Conservation (phyloP, 2,797 vertebrate genomes). For the Rhabdophis nuchalis region DNA sequence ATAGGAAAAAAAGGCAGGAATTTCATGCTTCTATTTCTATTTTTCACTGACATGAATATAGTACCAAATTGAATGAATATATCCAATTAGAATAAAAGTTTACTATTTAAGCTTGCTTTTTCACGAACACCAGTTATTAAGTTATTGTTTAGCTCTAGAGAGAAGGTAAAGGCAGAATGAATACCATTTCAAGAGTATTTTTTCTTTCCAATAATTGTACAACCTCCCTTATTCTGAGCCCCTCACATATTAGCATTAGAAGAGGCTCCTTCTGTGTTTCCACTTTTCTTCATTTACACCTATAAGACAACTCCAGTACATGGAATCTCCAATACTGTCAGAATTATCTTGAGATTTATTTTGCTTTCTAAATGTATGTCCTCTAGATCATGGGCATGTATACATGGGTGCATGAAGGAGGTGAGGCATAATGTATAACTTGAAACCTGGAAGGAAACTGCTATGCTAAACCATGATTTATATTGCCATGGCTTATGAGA, state of each 20-base stretch:
- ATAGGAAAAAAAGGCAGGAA: background rate
- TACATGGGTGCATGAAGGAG: background rate
- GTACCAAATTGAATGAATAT: background rate
- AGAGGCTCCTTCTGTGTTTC: too few species aligned
- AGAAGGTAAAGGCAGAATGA: background rate
- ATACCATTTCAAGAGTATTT: background rate
- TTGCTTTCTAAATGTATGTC: too few species aligned
- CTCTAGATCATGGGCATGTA: background rate
- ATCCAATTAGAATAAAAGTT: background rate
- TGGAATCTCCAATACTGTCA: background rate
- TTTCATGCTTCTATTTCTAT: background rate
- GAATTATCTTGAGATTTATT: background rate
- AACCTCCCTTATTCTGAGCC: background rate
- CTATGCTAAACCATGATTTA: background rate
- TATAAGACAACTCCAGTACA: background rate
- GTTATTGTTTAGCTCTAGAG: background rate
- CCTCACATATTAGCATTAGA: background rate
- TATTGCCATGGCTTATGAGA: background rate
- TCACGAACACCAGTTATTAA: background rate
- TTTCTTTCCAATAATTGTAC: background rate
- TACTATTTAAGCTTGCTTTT: background rate
- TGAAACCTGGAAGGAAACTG: background rate
- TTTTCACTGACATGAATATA: background rate
- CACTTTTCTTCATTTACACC: background rate
- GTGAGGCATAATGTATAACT: background rate